These are phyloP conservation scores for Lepidocyrtoides sp. DNA, from an alignment of 2,888 invertebrate genomes.

Conservation along the genomic window DNA sequence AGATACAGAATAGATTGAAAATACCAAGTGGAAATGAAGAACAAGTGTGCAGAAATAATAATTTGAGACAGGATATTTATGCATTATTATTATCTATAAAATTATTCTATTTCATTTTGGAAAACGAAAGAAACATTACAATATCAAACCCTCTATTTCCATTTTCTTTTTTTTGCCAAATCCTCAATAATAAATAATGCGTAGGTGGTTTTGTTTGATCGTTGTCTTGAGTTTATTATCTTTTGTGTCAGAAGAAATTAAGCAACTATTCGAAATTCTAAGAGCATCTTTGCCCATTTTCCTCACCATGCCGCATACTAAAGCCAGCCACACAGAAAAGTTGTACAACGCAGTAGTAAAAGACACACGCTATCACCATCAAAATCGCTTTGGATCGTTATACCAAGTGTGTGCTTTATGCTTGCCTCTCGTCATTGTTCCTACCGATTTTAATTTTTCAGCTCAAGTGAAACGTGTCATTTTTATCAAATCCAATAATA, in stretches of 20 bases:
- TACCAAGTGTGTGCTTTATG: neutral
- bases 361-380: too few relatives aligned
- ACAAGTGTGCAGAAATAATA: neutral
- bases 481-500: slow-evolving; percentile 49
- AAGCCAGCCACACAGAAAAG: too few relatives aligned
- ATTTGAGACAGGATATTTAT: too few relatives aligned
- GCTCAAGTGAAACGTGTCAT: slow-evolving; percentile 26
- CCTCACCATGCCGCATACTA: too few relatives aligned
- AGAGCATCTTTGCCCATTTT: neutral
- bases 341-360: too few relatives aligned
- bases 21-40: neutral
- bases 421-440: neutral
- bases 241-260: neutral
- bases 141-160: neutral
- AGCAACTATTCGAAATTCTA: neutral
- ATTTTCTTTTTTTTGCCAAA: neutral
- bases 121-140: neutral
- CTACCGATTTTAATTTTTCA: neutral
- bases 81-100: neutral
- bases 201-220: neutral
- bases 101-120: neutral
- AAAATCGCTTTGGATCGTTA: neutral
- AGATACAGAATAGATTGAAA: too few relatives aligned
- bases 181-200: too few relatives aligned
- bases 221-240: neutral